These are phyloP conservation scores for Melanotus villosus DNA, from an alignment of 2,888 invertebrate genomes.

Conservation along the genomic window DNA sequence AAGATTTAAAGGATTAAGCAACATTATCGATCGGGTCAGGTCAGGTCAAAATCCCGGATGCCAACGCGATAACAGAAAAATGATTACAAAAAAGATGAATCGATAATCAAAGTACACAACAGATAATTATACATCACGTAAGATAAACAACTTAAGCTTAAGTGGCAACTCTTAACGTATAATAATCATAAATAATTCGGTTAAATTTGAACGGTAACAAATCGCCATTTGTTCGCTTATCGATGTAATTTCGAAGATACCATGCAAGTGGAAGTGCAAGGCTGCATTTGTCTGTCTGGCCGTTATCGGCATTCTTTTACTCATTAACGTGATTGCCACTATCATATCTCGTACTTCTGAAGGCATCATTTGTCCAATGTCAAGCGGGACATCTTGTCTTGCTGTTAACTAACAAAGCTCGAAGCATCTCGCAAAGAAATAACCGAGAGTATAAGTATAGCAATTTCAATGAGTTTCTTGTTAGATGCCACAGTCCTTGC, in stretches of 20 bases:
- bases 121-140: not conserved
- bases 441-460: not conserved
- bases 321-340: conserved; percentile 36
- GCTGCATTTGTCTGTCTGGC: conserved; percentile 29
- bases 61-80: conserved; percentile 1
- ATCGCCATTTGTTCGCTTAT: conserved; percentile 2
- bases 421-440: conserved; percentile 19
- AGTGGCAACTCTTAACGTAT: not conserved
- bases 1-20: too few species aligned
- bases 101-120: too few species aligned
- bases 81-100: conserved; percentile 10
- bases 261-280: conserved; percentile 22
- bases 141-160: not conserved
- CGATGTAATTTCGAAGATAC: conserved; percentile 26
- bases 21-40: conserved; percentile 10
- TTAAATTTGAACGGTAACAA: conserved; percentile 20
- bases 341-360: conserved; percentile 32
- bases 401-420: conserved; percentile 23
- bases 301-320: conserved; percentile 35
- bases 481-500: not conserved
- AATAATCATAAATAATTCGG: not conserved
- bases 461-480: conserved; percentile 19
- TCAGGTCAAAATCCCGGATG: conserved; percentile 29
- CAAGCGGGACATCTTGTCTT: conserved; percentile 25
- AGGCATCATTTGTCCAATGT: conserved; percentile 36